Conservation (phyloP, 2,113 vertebrate genomes). For the Dryoscopus gambensis region DNA sequence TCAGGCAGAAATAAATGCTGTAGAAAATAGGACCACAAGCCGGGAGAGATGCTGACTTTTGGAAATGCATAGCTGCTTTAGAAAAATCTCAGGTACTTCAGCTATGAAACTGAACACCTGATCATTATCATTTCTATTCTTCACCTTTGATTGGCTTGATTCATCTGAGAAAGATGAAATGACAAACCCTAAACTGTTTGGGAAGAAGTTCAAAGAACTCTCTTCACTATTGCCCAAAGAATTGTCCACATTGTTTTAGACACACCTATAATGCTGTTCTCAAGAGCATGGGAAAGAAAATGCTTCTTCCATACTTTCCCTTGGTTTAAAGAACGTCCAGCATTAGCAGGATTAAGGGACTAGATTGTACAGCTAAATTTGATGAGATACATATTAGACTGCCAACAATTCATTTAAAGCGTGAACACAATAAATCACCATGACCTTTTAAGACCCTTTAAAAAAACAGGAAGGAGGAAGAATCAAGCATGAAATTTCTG, state of each 20-base stretch:
- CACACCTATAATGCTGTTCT: background rate
- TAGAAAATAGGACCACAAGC: background rate
- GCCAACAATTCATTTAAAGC: background rate
- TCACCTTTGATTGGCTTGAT: background rate
- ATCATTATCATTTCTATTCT: background rate
- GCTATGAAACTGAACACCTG: background rate
- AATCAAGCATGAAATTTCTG: background rate
- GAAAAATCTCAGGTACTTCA: background rate
- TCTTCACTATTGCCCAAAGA: background rate
- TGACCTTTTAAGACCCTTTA: background rate
- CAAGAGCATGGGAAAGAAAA: background rate
- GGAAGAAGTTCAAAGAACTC: background rate
- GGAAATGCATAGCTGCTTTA: background rate
- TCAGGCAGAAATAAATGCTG: background rate
- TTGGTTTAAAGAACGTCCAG: background rate
- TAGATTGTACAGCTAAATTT: background rate
- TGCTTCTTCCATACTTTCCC: background rate
- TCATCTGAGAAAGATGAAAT: background rate
- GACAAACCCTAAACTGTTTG: background rate
- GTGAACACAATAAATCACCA: background rate
- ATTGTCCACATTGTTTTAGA: background rate
- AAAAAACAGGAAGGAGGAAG: background rate
- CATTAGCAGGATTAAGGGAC: background rate
- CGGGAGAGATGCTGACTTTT: background rate
- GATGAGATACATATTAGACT: background rate